A percentile compares a stretch with the other conserved stretches of the same genome.
These are phyloP conservation scores for Lasioglossum lativentre DNA, from an alignment of 2,888 invertebrate species.

Conservation along the genomic window DNA sequence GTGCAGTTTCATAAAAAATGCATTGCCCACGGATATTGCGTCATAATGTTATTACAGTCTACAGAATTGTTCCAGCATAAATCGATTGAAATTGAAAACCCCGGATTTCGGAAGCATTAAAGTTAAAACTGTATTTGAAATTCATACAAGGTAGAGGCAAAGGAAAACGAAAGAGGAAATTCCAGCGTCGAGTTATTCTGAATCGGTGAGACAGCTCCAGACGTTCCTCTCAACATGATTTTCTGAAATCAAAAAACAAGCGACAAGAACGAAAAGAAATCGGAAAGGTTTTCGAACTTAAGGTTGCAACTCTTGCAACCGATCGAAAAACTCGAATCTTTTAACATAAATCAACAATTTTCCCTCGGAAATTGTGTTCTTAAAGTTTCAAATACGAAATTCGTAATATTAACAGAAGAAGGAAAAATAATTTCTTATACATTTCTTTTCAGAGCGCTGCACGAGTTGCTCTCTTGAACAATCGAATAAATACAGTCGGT, in stretches of 20 bases:
- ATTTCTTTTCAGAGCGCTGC: too few species aligned
- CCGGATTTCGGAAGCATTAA: background rate
- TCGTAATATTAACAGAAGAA: background rate
- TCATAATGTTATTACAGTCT: background rate
- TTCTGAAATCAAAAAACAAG: background rate
- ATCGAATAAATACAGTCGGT: constrained; percentile 31
- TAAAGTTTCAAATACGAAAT: background rate
- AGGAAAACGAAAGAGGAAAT: background rate
- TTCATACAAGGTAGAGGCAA: background rate
- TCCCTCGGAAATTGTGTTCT: background rate
- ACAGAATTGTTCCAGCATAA: background rate
- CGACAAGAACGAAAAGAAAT: background rate
- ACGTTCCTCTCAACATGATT: background rate
- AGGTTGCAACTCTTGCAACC: background rate
- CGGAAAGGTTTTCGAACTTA: background rate
- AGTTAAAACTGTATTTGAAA: background rate
- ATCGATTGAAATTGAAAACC: background rate
- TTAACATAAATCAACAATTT: background rate
- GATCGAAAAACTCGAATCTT: background rate
- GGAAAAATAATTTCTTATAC: too few species aligned
- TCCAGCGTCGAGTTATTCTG: background rate
- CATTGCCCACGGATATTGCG: background rate
- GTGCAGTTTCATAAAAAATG: background rate
- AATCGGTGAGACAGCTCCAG: background rate
- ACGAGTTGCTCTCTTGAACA: background rate